phyloP scores from a whole-genome alignment of 1,140 invertebrate species.

The Leptinotarsa defecta region DNA sequence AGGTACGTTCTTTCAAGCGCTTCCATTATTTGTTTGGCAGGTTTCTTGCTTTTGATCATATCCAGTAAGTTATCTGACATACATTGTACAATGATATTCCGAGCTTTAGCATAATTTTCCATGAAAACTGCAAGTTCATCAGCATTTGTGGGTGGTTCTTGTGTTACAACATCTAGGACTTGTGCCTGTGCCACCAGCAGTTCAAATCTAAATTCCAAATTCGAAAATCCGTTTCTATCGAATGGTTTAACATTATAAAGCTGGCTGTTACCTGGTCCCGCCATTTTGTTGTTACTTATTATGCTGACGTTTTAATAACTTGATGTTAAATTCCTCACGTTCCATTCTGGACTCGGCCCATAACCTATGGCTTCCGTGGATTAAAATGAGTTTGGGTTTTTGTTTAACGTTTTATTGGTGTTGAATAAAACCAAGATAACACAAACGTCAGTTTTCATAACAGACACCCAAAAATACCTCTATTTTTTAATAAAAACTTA shows the following conservation, averaged over 20 bases:
- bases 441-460: too few relatives aligned
- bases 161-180: conserved; percentile 26
- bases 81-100: conserved; percentile 27
- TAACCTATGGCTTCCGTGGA: conserved; percentile 23
- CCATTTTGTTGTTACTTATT: neutral
- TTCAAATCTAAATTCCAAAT: conserved; percentile 37
- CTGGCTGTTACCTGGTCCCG: neutral
- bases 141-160: conserved; percentile 25
- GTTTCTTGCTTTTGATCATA: conserved; percentile 7
- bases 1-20: neutral
- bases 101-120: conserved; percentile 27
- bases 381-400: too few relatives aligned
- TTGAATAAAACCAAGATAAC: too few relatives aligned
- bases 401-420: too few relatives aligned
- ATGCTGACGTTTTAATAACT: neutral
- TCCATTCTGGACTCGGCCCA: neutral
- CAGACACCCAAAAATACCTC: too few relatives aligned
- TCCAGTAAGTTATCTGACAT: conserved; percentile 12
- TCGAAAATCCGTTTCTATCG: conserved; percentile 29
- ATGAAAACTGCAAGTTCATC: conserved; percentile 10
- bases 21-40: neutral
- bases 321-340: neutral
- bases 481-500: too few relatives aligned
- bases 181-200: conserved; percentile 29
- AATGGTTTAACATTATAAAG: conserved; percentile 29